Conservation (phyloP, 2,113 vertebrate species). For the Tetraodon nigroviridis region DNA sequence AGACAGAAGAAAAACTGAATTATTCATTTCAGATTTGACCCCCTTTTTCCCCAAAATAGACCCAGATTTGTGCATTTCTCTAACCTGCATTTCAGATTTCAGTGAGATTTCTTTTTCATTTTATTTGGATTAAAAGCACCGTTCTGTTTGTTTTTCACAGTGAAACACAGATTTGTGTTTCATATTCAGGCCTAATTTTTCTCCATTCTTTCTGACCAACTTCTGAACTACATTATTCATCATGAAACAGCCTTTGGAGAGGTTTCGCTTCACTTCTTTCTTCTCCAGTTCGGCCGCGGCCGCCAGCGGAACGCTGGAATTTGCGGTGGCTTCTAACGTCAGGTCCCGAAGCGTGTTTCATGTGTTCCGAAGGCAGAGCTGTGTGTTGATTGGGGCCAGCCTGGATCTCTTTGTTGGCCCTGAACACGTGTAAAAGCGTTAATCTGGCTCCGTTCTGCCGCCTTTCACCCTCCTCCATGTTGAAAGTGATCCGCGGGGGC, state of each 20-base stretch:
- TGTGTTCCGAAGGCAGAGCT: background rate
- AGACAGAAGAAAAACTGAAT: too few relatives aligned
- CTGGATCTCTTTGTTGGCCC: slow-evolving; percentile 16
- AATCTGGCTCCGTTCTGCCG: slow-evolving; percentile 7
- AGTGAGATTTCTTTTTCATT: too few relatives aligned
- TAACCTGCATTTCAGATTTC: too few relatives aligned
- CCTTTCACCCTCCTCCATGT: slow-evolving; percentile 4
- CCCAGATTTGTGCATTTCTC: too few relatives aligned
- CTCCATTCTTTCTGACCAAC: too few relatives aligned
- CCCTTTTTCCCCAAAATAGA: too few relatives aligned
- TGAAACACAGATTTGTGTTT: too few relatives aligned
- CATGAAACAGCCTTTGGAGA: background rate
- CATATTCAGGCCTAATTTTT: too few relatives aligned
- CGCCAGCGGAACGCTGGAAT: slow-evolving; percentile 20
- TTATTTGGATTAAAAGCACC: too few relatives aligned
- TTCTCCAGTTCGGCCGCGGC: background rate
- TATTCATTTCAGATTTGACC: too few relatives aligned
- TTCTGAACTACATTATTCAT: background rate
- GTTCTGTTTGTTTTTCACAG: too few relatives aligned
- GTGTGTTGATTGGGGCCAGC: slow-evolving; percentile 21
- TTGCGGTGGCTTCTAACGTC: slow-evolving; percentile 12
- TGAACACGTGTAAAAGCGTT: slow-evolving; percentile 28
- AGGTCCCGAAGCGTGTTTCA: slow-evolving; percentile 22
- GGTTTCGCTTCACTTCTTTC: background rate
- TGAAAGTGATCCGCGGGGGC: slow-evolving; percentile 48